Evolutionary conservation across 2,888 invertebrate genomes (phyloP).

Genomic region (Allophyes oxyacanthae): DNA sequence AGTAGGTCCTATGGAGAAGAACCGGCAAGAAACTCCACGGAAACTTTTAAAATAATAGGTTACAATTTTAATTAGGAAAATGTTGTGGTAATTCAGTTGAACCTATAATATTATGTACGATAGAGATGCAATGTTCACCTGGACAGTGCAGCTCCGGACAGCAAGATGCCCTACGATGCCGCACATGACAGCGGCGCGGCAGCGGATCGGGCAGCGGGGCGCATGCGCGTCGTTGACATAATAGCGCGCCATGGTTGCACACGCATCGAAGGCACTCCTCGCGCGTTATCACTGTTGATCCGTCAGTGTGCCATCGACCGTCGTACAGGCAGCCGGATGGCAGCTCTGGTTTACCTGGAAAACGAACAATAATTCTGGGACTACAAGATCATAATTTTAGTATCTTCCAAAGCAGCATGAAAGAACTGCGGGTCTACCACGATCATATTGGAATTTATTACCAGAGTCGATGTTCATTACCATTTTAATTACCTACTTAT

Average conservation of each 20-base stretch:
- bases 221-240: conserved; percentile 94
- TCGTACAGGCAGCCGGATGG: conserved; percentile 92
- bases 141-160: conserved; percentile 94
- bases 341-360: conserved; percentile 42
- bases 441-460: too few relatives aligned
- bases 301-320: conserved; percentile 91
- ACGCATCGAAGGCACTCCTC: conserved; percentile 94
- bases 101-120: too few relatives aligned
- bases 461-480: too few relatives aligned
- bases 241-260: conserved; percentile 92
- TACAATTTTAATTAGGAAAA: too few relatives aligned
- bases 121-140: conserved; percentile 78
- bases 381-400: too few relatives aligned
- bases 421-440: too few relatives aligned
- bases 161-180: conserved; percentile 92
- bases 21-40: too few relatives aligned
- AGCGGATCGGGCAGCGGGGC: conserved; percentile 93
- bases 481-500: too few relatives aligned
- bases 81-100: too few relatives aligned
- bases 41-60: too few relatives aligned
- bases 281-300: conserved; percentile 90
- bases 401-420: too few relatives aligned
- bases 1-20: too few relatives aligned
- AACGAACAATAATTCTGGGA: background rate
- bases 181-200: conserved; percentile 92